A percentile compares a stretch with the other conserved stretches of the same genome.
phyloP scores from a whole-genome alignment of 2,113 vertebrate genomes.

The Hemibagrus wyckioides region DNA sequence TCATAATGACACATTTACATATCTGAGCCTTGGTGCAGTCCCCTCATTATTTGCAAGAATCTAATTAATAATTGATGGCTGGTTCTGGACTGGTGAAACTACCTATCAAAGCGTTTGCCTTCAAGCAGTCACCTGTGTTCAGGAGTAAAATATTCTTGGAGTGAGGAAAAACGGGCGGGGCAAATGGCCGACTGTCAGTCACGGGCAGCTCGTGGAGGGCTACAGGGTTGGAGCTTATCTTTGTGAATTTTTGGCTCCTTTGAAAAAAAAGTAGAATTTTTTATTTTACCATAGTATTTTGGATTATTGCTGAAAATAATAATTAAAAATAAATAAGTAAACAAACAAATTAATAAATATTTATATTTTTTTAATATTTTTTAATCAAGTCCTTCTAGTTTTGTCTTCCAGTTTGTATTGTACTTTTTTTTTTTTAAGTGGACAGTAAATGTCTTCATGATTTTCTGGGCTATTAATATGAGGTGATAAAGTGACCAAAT shows the following conservation, averaged over 20 bases:
- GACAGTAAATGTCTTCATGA: background rate
- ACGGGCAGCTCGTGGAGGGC: background rate
- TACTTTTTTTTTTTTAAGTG: background rate
- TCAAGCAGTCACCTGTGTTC: background rate
- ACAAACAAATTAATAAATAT: too few species aligned
- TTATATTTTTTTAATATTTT: too few species aligned
- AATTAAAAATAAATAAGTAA: too few species aligned
- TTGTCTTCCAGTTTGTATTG: background rate
- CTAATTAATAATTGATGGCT: background rate
- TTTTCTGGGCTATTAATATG: background rate
- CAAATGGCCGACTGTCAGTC: background rate
- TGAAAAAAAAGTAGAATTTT: too few species aligned
- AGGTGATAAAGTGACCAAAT: background rate
- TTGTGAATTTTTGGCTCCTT: too few species aligned
- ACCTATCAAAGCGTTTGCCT: background rate
- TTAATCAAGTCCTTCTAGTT: background rate
- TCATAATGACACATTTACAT: slow-evolving; percentile 11
- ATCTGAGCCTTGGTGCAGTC: background rate
- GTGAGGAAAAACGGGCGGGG: background rate
- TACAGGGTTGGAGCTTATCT: too few species aligned
- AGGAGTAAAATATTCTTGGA: background rate
- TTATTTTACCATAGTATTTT: too few species aligned
- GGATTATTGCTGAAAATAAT: too few species aligned
- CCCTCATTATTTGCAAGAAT: background rate
- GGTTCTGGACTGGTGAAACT: background rate